phyloP scores from a whole-genome alignment of 2,113 vertebrate genomes.

The Solenodon paradoxus region DNA sequence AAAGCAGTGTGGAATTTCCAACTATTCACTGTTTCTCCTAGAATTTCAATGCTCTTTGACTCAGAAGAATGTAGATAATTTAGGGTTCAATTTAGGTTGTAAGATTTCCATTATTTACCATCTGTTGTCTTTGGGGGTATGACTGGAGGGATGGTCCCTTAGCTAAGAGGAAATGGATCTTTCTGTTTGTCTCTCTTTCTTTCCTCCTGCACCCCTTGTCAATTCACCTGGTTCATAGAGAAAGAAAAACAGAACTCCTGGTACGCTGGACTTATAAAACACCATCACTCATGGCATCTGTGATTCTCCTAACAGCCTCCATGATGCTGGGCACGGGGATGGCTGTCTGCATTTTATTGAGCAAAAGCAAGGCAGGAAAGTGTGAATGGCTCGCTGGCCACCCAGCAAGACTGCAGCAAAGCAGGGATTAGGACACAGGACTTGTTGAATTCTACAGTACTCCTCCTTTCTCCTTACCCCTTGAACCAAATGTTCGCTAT shows the following conservation, averaged over 20 bases:
- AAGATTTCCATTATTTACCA: neutral
- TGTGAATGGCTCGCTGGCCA: constrained; percentile 50
- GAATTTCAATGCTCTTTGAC: neutral
- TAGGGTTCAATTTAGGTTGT: neutral
- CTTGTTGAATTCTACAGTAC: neutral
- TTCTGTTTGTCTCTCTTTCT: neutral
- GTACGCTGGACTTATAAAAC: neutral
- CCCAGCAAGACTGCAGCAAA: constrained; percentile 52
- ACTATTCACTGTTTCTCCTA: neutral
- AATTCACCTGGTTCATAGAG: neutral
- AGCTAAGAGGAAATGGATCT: neutral
- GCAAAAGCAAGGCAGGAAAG: constrained; percentile 17
- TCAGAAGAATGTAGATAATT: neutral
- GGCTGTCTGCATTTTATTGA: neutral
- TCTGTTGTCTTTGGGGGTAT: neutral
- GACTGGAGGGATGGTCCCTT: neutral
- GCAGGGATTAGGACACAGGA: constrained; percentile 12
- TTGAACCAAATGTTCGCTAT: neutral
- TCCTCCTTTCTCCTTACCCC: constrained; percentile 3
- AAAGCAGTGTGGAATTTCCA: neutral
- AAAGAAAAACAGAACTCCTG: neutral
- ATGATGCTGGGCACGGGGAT: neutral
- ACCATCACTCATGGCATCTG: neutral
- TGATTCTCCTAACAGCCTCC: neutral
- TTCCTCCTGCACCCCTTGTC: neutral